phyloP scores from a whole-genome alignment of 2,888 invertebrate species.

The Prostheceraeus crozeri region DNA sequence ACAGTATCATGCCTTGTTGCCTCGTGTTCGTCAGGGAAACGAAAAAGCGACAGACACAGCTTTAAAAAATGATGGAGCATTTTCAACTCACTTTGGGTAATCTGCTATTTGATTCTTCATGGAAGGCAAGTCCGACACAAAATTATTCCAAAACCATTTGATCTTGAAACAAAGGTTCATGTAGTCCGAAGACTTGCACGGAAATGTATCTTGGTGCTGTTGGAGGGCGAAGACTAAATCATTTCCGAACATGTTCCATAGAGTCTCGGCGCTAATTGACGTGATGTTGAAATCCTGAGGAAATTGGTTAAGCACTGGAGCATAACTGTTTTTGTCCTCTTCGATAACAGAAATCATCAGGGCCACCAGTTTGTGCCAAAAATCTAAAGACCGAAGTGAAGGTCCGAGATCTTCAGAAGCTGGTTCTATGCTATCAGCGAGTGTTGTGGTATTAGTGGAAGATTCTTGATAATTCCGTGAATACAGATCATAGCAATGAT shows the following conservation, averaged over 20 bases:
- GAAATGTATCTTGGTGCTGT: constrained; percentile 40
- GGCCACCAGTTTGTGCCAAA: constrained; percentile 95
- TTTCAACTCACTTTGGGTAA: constrained; percentile 70
- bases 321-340: constrained; percentile 95
- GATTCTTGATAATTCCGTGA: constrained; percentile 60
- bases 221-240: constrained; percentile 86
- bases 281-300: constrained; percentile 98
- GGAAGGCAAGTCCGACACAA: constrained; percentile 91
- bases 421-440: no score
- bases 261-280: constrained; percentile 86
- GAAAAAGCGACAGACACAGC: no score
- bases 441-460: neutral
- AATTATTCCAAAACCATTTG: constrained; percentile 95
- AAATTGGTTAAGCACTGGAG: constrained; percentile 93
- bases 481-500: constrained; percentile 94
- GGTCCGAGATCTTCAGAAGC: constrained; percentile 20
- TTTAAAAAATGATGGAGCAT: no score
- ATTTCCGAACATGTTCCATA: constrained; percentile 93
- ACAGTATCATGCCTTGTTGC: no score
- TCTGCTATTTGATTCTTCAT: constrained; percentile 93
- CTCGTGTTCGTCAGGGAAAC: no score
- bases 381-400: constrained; percentile 70
- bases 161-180: constrained; percentile 99
- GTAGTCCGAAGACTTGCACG: constrained; percentile 82
- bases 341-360: constrained; percentile 96